Conservation (phyloP, 2,888 invertebrate species). For the Enchytraeus crypticus region DNA sequence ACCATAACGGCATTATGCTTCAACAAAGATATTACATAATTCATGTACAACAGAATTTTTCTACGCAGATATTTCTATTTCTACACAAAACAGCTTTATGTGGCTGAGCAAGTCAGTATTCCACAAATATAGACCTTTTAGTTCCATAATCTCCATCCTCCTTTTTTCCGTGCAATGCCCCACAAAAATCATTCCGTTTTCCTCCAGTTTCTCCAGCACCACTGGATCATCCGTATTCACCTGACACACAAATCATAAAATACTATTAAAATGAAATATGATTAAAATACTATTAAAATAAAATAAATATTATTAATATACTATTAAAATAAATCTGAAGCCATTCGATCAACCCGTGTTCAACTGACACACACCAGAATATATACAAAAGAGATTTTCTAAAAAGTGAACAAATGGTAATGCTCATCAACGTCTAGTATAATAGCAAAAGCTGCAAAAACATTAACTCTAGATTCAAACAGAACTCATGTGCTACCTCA, state of each 20-base stretch:
- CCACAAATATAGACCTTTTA: slow-evolving; percentile 60
- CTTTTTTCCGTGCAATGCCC: slow-evolving; percentile 66
- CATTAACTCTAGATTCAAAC: too few species aligned
- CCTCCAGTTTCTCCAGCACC: slow-evolving; percentile 65
- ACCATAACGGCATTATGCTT: too few species aligned
- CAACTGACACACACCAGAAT: background rate
- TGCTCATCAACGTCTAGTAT: background rate
- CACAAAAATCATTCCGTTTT: slow-evolving; percentile 78
- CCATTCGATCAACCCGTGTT: background rate
- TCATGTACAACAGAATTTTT: too few species aligned
- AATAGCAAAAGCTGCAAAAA: background rate
- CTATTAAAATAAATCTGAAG: background rate
- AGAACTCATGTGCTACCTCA: too few species aligned
- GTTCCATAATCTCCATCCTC: slow-evolving; percentile 87
- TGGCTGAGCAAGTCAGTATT: background rate
- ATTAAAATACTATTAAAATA: background rate
- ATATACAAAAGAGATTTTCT: background rate
- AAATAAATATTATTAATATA: background rate
- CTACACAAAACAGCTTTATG: background rate
- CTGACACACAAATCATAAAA: background rate
- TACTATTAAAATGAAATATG: background rate
- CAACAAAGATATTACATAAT: background rate
- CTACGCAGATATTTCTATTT: background rate
- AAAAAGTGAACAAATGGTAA: background rate
- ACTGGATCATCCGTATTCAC: slow-evolving; percentile 67